Evolutionary conservation across 2,797 vertebrate genomes (phyloP), one percentile per base, ranked within the genome.

Genomic region (Sebastes iracundus): DNA sequence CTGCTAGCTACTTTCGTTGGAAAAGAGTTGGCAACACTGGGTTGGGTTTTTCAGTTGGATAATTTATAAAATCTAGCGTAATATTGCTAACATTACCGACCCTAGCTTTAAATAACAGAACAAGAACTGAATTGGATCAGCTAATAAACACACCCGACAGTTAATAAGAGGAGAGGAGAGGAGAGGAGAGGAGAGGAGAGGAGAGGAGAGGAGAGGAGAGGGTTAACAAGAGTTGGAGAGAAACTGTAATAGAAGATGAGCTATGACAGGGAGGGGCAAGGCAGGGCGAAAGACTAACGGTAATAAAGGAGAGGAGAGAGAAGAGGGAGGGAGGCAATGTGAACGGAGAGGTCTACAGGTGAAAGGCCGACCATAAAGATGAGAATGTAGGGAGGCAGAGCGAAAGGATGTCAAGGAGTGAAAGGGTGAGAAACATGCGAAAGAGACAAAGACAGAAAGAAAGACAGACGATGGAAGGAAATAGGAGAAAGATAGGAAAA

Each of bases 241-340:
- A 77, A 78, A 76, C 32, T 76, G 61, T 74, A 82, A 62, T 55
- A 67, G 60, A 86, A 56, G 61, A 84, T 72, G 63, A 86, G 69
- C 49, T 69, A 60, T 33, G 68, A 77, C 28, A 73, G 71, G 23
- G 53, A 81, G 67, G 55, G n/a, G 69, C 71, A 75, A 32, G 75
- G 62, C 59, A 80, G 68, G 83, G 79, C 61, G 59, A 86, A 73
- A 85, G 81, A 74, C 71, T 32, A 88, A 73, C 60, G 0, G 83
- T 79, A 90, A 91, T 87, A 88, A 91, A 89, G 56, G 55, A 86
- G 73, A 83, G 68, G 82, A 82, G 30, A 8, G 25, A 77, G 70
- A 60, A n/a, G 63, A 75, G 35, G 35, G 68, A 82, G 64, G 59
- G 63, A 80, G 23, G 7, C 16, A 77, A 67, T 4, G 62, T 68